phyloP scores from a whole-genome alignment of 2,888 invertebrate genomes.

The Halocaridina rubra region DNA sequence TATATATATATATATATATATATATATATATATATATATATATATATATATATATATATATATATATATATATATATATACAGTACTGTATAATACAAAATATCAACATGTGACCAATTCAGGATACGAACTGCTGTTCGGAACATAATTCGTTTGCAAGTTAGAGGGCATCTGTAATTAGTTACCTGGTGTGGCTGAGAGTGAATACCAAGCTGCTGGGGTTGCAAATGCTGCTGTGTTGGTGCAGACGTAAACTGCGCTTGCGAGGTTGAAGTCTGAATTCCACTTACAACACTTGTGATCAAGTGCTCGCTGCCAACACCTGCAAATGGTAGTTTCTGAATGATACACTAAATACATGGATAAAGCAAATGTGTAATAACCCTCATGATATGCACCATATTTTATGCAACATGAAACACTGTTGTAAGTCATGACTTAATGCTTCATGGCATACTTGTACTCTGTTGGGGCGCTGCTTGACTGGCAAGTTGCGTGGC shows the following conservation, averaged over 20 bases:
- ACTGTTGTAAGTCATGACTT: neutral
- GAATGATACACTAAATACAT: too few species aligned
- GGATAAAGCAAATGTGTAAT: too few species aligned
- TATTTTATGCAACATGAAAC: neutral
- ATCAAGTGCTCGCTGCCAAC: constrained; percentile 34
- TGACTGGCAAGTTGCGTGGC: constrained; percentile 65
- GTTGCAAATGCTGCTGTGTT: neutral
- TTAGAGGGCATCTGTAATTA: neutral
- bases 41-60: constrained; percentile 30
- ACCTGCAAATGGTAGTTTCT: neutral
- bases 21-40: constrained; percentile 29
- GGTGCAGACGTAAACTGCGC: constrained; percentile 33
- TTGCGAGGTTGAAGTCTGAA: neutral
- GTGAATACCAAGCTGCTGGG: constrained; percentile 10
- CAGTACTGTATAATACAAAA: neutral
- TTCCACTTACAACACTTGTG: constrained; percentile 32
- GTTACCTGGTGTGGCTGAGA: constrained; percentile 13
- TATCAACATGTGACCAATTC: too few species aligned
- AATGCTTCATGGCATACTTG: constrained; percentile 8
- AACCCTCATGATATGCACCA: neutral
- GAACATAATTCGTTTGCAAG: too few species aligned
- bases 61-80: constrained; percentile 5
- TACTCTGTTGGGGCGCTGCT: constrained; percentile 40
- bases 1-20: constrained; percentile 28
- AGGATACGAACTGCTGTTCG: too few species aligned